Evolutionary conservation across 2,797 vertebrate genomes (phyloP), one percentile per base, ranked within the genome.

Genomic region (Hybognathus amarus): DNA sequence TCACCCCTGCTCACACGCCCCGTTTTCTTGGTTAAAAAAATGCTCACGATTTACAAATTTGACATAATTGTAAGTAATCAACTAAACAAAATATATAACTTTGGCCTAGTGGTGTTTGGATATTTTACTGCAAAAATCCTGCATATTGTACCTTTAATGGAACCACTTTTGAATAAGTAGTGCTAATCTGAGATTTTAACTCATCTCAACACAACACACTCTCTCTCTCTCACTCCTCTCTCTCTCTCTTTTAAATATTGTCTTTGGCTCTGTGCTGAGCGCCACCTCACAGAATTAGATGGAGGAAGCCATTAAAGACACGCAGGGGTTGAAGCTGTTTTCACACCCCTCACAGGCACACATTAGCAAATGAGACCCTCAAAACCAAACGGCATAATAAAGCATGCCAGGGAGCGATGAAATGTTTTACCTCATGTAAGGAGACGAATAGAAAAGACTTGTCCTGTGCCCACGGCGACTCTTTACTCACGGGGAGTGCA

Each of bases 361-460:
- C 79, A 67, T 91, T 89, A 92, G 86, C 83, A 91, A 90, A 89
- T 84, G 80, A 91, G 91, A 83, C 66, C 81, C 69, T 83, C 85
- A 74, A 85, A 85, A 92, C 89, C 87, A 87, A 87, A 70, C 61
- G 76, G 86, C 85, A 89, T 91, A 93, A 93, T 92, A 89, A 92
- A 93, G 91, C 91, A 87, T 87, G 87, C 89, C 73, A 87, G 86
- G 86, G 83, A 87, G 90, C 91, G 93, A 94, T 92, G 93, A 91
- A 94, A 93, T 92, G 92, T 92, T 94, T 93, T 93, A 93, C 93
- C 93, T 91, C 88, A 81, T 88, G 90, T 93, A 93, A 93, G 89
- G 89, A 92, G 92, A 93, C 91, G 92, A 93, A 93, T 92, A 86
- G 90, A 92, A 90, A 84, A 87, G 91, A 89, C 89, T 92, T 88